A percentile compares a stretch with the other conserved stretches of the same genome.
These are phyloP conservation scores for Brachionus sp. DNA, from an alignment of 1,140 invertebrate genomes.

Conservation along the genomic window DNA sequence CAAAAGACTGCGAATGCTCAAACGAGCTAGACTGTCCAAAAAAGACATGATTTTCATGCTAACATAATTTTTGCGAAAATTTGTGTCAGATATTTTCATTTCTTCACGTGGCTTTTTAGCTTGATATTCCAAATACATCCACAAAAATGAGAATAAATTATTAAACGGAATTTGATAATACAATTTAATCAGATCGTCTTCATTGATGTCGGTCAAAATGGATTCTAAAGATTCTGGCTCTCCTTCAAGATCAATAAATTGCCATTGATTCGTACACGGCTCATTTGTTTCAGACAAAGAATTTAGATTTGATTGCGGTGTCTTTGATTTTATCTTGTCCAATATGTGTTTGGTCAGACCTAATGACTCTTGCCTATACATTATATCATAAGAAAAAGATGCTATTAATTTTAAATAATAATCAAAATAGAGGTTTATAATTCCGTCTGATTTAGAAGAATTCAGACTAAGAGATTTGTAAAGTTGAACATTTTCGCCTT, in stretches of 20 bases:
- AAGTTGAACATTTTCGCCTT: not conserved
- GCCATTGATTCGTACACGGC: not conserved
- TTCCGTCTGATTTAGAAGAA: constrained; percentile 8
- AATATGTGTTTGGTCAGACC: not conserved
- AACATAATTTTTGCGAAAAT: constrained; percentile 36
- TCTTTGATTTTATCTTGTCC: not conserved
- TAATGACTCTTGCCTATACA: constrained; percentile 31
- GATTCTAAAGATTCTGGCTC: constrained; percentile 30
- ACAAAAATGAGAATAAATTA: constrained; percentile 13
- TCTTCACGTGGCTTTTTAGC: not conserved
- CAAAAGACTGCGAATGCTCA: constrained; percentile 28
- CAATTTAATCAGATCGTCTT: constrained; percentile 17
- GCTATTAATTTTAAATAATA: constrained; percentile 39
- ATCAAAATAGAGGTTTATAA: constrained; percentile 43
- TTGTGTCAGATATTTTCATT: not conserved
- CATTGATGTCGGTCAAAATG: constrained; percentile 15
- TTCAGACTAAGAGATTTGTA: constrained; percentile 12
- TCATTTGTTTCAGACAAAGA: not conserved
- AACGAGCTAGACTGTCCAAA: constrained; percentile 26
- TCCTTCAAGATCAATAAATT: constrained; percentile 39
- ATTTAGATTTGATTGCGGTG: not conserved
- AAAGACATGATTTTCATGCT: constrained; percentile 39
- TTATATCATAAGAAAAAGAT: constrained; percentile 33
- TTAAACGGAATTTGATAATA: constrained; percentile 45
- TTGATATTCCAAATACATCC: constrained; percentile 38